Base-by-base conservation (phyloP, 2,797 vertebrate species). In the Synaphobranchus kaupii region DNA sequence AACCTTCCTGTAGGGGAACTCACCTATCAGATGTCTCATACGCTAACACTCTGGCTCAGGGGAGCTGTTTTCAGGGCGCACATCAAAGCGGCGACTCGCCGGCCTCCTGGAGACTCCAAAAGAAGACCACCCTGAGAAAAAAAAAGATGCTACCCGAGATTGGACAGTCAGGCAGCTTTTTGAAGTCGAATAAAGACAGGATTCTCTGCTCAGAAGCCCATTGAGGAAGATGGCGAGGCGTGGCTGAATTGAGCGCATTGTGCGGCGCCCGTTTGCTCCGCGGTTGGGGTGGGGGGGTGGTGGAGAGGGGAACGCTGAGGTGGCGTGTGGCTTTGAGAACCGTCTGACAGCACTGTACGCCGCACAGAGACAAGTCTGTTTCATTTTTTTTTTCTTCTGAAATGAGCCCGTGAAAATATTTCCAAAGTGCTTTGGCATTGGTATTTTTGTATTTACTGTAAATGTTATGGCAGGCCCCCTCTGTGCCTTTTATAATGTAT, bases 31-130 rank as follows among this genome's bases (percentile, higher is more conserved):
- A 95, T 91, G 91, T 92, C 87, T 91, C 89, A 87, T 89, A 89
- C 90, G 87, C 89, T 48, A 89, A 89, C 86, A 89, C 91, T 90
- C 90, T 93, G 92, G 92, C 88, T 93, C 92, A 86, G 87, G 31
- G 50, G 28, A 91, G 88, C 87, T 1, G 84, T 89, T 91, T 80
- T 93, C 89, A 90, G 88, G 86, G 89, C 25, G 34, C 90, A 90
- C 92, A 92, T 94, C 94, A 94, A 95, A 94, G 93, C 80, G 39
- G 76, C 87, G 90, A 86, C 92, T 93, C 90, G 89, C 93, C 91
- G 90, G 90, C 90, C 89, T 90, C 88, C 92, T 88, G 89, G 86
- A 87, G 91, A 20, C 88, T 84, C 88, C 88, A 86, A 34, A 44
- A 85, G 82, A 7, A 0, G 93, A 95, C 93, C 94, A 94, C 94